Evolutionary conservation across 1,140 invertebrate species (phyloP).

Genomic region (Drosophila sechellia): DNA sequence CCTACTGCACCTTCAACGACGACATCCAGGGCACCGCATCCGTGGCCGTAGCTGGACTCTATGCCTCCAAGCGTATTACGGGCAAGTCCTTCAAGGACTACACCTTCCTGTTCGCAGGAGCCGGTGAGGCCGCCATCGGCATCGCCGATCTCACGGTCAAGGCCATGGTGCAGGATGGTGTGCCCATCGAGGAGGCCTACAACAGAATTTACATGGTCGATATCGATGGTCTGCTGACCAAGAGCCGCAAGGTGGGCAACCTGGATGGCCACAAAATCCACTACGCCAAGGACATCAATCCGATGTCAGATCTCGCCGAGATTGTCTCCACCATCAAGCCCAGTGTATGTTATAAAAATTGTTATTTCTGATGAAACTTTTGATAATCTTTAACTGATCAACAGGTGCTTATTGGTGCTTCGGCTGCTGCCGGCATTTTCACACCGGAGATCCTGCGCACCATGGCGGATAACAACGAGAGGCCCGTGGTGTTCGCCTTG

Average conservation of each 20-base stretch:
- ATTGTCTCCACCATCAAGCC: slow-evolving; percentile 94
- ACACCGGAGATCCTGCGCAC: slow-evolving; percentile 92
- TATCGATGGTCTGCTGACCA: slow-evolving; percentile 92
- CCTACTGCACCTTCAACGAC: slow-evolving; percentile 98
- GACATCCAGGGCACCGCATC: slow-evolving; percentile 98
- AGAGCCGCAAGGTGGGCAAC: slow-evolving; percentile 89
- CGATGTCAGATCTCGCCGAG: slow-evolving; percentile 90
- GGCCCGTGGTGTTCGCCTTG: slow-evolving; percentile 96
- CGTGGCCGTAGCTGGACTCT: slow-evolving; percentile 95
- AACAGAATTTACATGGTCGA: slow-evolving; percentile 96
- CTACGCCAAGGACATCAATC: slow-evolving; percentile 93
- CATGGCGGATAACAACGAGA: slow-evolving; percentile 94
- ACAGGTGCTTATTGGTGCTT: slow-evolving; percentile 88
- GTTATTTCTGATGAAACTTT: background rate
- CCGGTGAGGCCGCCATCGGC: slow-evolving; percentile 95
- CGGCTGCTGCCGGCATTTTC: slow-evolving; percentile 95
- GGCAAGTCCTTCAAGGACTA: slow-evolving; percentile 92
- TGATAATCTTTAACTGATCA: background rate
- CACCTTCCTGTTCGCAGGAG: slow-evolving; percentile 95
- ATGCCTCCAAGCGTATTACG: slow-evolving; percentile 93
- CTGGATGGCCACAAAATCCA: slow-evolving; percentile 91
- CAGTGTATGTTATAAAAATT: slow-evolving; percentile 53
- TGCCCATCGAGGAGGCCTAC: slow-evolving; percentile 89
- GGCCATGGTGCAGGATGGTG: slow-evolving; percentile 94
- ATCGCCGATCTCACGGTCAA: slow-evolving; percentile 94